phyloP scores from a whole-genome alignment of 2,113 vertebrate species.

The Apus apus region DNA sequence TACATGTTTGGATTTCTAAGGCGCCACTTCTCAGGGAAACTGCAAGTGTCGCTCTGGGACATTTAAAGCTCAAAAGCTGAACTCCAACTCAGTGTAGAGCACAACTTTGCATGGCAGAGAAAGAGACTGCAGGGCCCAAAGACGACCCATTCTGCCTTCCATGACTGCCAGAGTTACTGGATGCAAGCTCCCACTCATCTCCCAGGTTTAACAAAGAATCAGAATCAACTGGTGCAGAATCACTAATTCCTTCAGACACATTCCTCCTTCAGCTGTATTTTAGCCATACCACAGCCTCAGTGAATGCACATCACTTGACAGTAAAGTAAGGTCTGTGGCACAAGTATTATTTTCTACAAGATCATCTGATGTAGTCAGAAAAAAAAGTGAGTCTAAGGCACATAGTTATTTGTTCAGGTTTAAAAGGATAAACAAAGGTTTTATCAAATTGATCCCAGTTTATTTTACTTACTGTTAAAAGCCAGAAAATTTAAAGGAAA shows the following conservation, averaged over 20 bases:
- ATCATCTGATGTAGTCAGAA: background rate
- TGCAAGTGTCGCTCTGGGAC: background rate
- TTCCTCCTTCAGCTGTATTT: background rate
- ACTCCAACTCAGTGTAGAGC: background rate
- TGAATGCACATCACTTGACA: background rate
- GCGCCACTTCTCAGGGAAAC: background rate
- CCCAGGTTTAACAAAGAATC: background rate
- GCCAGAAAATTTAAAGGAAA: background rate
- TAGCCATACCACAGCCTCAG: background rate
- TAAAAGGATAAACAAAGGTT: background rate
- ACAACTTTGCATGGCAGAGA: background rate
- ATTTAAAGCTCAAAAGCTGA: background rate
- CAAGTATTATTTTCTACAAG: background rate
- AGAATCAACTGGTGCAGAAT: background rate
- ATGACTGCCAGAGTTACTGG: background rate
- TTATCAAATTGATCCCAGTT: background rate
- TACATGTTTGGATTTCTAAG: background rate
- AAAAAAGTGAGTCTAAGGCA: background rate
- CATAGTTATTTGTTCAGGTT: background rate
- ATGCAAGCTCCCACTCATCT: background rate
- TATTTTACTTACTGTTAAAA: background rate
- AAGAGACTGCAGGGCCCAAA: accelerated
- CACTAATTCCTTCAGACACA: background rate
- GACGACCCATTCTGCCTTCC: background rate
- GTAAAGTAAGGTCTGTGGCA: background rate